Evolutionary conservation across 2,797 vertebrate genomes (phyloP).

Genomic region (Silurus lanzhouensis): DNA sequence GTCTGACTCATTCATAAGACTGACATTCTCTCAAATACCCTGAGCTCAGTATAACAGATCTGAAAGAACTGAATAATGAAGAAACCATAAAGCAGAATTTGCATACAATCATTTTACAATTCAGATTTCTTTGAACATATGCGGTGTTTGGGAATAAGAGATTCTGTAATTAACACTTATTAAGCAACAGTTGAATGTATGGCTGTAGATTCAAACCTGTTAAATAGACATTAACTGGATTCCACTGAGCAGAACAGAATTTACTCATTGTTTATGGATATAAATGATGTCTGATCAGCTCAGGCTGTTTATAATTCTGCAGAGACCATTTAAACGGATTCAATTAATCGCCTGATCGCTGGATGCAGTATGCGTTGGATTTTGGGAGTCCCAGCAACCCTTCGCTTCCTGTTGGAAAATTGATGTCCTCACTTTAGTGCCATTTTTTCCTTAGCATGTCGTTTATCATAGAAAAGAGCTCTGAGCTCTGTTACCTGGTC

Average conservation of each 20-base stretch:
- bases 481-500: conserved; percentile 12
- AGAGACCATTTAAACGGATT: conserved; percentile 32
- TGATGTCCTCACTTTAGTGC: neutral
- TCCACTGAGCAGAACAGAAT: conserved; percentile 55
- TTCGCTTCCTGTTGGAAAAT: conserved; percentile 14
- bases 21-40: neutral
- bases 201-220: conserved; percentile 57
- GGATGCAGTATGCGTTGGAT: conserved; percentile 24
- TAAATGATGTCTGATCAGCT: conserved; percentile 46
- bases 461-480: conserved; percentile 1
- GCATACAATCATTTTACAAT: neutral
- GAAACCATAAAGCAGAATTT: neutral
- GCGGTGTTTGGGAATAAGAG: neutral
- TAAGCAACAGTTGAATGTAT: conserved; percentile 58
- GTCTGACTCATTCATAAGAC: neutral
- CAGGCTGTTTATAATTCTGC: conserved; percentile 31
- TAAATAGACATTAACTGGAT: conserved; percentile 60
- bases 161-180: conserved; percentile 60
- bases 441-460: conserved; percentile 3
- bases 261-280: conserved; percentile 58
- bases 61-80: neutral
- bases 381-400: neutral
- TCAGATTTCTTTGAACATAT: neutral
- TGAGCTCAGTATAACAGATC: neutral
- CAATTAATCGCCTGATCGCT: conserved; percentile 24